These are phyloP conservation scores for Thunnus albacares DNA, from an alignment of 2,797 vertebrate genomes.

Conservation along the genomic window DNA sequence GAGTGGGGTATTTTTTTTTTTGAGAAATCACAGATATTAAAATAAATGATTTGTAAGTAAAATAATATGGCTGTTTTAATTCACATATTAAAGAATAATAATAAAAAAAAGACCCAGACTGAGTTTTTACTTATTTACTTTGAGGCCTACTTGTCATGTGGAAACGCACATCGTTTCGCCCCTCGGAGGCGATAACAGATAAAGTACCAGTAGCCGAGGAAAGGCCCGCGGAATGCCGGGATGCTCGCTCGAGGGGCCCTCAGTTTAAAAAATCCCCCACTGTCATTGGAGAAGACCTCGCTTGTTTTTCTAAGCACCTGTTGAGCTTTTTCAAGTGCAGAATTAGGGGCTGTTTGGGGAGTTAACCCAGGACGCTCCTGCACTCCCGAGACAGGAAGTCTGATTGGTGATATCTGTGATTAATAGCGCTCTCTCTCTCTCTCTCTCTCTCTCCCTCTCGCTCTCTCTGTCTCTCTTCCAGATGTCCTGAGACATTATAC, in stretches of 20 bases:
- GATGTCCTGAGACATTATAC: constrained; percentile 56
- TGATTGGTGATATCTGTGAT: constrained; percentile 74
- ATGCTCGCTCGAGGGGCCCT: constrained; percentile 48
- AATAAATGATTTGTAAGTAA: neutral
- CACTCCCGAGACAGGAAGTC: constrained; percentile 64
- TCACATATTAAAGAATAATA: neutral
- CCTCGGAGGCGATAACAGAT: constrained; percentile 37
- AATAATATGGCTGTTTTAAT: neutral
- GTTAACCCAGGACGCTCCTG: constrained; percentile 53
- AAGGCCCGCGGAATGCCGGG: constrained; percentile 46
- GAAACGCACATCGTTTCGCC: neutral
- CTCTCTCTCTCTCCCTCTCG: constrained; percentile 1
- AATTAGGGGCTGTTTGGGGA: constrained; percentile 68
- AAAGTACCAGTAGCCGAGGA: constrained; percentile 53
- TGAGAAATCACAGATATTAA: neutral
- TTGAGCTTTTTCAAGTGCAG: constrained; percentile 71
- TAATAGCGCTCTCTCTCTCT: constrained; percentile 50
- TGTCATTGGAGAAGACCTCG: constrained; percentile 70
- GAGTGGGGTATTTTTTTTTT: too few relatives aligned
- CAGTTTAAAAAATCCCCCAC: constrained; percentile 51
- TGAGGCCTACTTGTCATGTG: too few relatives aligned
- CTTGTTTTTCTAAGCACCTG: constrained; percentile 76
- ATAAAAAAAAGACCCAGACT: neutral
- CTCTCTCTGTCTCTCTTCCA: constrained; percentile 28
- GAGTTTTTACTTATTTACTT: neutral